These are phyloP conservation scores for Zonotrichia leucophrys DNA, from an alignment of 2,113 vertebrate genomes.

Conservation along the genomic window DNA sequence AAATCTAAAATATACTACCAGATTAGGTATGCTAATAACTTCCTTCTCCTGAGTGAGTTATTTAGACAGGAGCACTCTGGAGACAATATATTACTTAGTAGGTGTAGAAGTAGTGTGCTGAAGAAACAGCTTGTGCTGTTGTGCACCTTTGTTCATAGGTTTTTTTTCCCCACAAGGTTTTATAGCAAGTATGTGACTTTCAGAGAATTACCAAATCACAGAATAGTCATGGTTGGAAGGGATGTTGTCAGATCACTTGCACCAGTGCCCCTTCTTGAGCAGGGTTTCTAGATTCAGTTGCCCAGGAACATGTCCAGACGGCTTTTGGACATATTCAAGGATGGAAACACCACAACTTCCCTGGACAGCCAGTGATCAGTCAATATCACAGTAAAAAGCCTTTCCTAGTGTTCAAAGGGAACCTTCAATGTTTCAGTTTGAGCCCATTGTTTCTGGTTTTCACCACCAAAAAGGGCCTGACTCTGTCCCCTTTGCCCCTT, in stretches of 20 bases:
- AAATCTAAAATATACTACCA: not conserved
- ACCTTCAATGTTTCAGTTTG: not conserved
- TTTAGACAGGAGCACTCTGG: not conserved
- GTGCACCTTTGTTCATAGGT: not conserved
- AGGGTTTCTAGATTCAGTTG: not conserved
- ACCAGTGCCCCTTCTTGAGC: accelerated
- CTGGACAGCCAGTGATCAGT: not conserved
- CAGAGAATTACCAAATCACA: not conserved
- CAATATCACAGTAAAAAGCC: not conserved
- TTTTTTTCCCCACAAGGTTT: not conserved
- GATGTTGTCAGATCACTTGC: not conserved
- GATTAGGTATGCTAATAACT: not conserved
- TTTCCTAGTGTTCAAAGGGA: not conserved
- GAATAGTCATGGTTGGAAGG: not conserved
- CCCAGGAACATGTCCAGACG: not conserved
- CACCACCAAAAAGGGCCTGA: not conserved
- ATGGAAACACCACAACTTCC: not conserved
- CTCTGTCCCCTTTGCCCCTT: not conserved
- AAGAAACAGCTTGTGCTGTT: not conserved
- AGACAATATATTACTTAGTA: not conserved
- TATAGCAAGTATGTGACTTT: not conserved
- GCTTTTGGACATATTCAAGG: not conserved
- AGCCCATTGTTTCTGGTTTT: not conserved
- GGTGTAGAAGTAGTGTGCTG: not conserved
- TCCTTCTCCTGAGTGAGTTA: not conserved